phyloP scores from a whole-genome alignment of 2,888 invertebrate species.

The Lochmaea capreae region DNA sequence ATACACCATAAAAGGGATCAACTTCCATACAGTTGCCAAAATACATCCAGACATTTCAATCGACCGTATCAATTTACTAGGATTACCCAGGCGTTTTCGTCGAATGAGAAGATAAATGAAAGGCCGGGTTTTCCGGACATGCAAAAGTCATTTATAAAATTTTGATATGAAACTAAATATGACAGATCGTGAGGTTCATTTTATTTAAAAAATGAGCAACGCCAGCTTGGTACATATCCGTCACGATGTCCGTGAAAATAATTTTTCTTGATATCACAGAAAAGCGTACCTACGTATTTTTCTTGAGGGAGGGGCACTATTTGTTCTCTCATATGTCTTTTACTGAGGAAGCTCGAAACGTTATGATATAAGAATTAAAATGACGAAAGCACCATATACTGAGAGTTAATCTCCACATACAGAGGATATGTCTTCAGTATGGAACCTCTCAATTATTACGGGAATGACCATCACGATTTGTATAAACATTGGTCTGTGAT shows the following conservation, averaged over 20 bases:
- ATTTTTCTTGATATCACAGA: slow-evolving; percentile 36
- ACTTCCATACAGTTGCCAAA: background rate
- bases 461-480: too few species aligned
- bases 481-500: too few species aligned
- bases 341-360: too few species aligned
- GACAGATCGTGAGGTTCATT: slow-evolving; percentile 43
- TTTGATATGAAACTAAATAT: slow-evolving; percentile 41
- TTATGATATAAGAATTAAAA: too few species aligned
- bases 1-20: background rate
- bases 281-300: background rate
- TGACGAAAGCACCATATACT: too few species aligned
- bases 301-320: background rate
- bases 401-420: too few species aligned
- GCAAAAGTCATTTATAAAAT: slow-evolving; percentile 45
- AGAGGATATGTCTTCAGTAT: too few species aligned
- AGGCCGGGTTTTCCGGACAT: slow-evolving; percentile 38
- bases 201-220: slow-evolving; percentile 40
- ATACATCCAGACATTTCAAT: slow-evolving; percentile 20
- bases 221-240: slow-evolving; percentile 25
- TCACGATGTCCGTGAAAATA: slow-evolving; percentile 26
- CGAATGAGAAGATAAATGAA: slow-evolving; percentile 19
- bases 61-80: slow-evolving; percentile 12
- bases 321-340: background rate
- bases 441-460: too few species aligned
- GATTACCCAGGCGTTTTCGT: slow-evolving; percentile 7